phyloP scores from a whole-genome alignment of 2,888 invertebrate genomes.

The Tetragonula carbonaria region DNA sequence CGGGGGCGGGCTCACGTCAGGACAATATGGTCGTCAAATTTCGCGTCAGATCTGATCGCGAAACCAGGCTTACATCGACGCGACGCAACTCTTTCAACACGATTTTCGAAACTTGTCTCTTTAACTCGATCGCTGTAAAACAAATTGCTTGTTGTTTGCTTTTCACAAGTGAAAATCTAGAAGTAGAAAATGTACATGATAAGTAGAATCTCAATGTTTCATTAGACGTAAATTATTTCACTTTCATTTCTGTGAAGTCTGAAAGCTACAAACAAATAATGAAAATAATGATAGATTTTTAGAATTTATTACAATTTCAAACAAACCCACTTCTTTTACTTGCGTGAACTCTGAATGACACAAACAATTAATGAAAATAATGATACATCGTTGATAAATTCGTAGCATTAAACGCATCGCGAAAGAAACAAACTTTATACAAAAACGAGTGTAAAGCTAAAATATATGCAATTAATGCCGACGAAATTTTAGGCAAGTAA shows the following conservation, averaged over 20 bases:
- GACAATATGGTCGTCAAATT: slow-evolving; percentile 73
- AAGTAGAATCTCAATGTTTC: background rate
- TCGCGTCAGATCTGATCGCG: slow-evolving; percentile 45
- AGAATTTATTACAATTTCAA: background rate
- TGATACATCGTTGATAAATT: no score
- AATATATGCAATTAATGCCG: no score
- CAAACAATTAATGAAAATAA: background rate
- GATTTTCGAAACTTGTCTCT: background rate
- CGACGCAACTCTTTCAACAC: background rate
- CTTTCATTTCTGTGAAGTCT: background rate
- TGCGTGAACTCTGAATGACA: background rate
- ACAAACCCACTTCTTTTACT: background rate
- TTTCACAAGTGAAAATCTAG: background rate
- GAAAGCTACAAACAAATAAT: background rate
- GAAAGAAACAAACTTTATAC: no score
- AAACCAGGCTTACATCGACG: background rate
- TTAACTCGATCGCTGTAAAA: background rate
- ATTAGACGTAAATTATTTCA: background rate
- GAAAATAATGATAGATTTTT: no score
- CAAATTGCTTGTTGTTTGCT: background rate
- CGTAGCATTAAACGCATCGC: no score
- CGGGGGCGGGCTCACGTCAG: slow-evolving; percentile 60
- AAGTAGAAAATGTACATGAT: background rate
- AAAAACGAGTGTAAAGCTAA: no score
- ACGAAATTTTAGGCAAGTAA: no score